Evolutionary conservation across 2,113 vertebrate species (phyloP), one percentile per base, ranked within the genome.

Genomic region (Brachyistius frenatus): DNA sequence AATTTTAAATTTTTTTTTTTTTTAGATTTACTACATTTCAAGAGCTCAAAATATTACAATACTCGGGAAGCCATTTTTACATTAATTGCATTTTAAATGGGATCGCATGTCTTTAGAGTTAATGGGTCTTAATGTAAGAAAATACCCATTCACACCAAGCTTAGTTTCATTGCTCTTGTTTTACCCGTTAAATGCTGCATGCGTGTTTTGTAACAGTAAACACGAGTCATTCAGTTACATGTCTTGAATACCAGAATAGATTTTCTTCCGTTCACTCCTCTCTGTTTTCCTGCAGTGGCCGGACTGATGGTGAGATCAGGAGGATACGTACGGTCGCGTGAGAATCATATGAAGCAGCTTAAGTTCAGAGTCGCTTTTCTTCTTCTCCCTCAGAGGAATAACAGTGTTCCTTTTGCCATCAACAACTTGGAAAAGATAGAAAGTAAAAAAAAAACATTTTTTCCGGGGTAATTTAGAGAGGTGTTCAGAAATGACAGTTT

Each of bases 321-420:
- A 15, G n/a, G 65, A 80, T 73, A 23, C 57, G 64, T 63, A 56
- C 23, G 33, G 72, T 79, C 83, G 44, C 78, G 84, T 92, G 91
- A 88, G 74, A 76, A 88, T 91, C 92, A 91, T 87, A 89, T 91
- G 91, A 91, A 81, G 53, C 79, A 70, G 87, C 90, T 92, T 88
- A 86, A 64, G 87, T 81, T 73, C 79, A 64, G 16, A 62, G 71
- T 23, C n/a, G 11, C 9, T 2, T 5, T 46, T 67, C 79, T 56
- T 61, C 46, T 35, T 61, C 50, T 35, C 10, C 4, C 13, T 39
- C 13, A 46, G 46, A 53, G 14, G 65, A 77, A 74, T 68, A 77
- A 75, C 74, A 71, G 64, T 31, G 2, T 60, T 75, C 33, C 35
- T 82, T 66, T 77, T 62, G 7, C 78, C 14, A 44, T 31, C 7